A percentile compares a stretch with the other conserved stretches of the same genome.
Conservation (phyloP, 2,113 vertebrate species). For the Cephalopterus ornatus region DNA sequence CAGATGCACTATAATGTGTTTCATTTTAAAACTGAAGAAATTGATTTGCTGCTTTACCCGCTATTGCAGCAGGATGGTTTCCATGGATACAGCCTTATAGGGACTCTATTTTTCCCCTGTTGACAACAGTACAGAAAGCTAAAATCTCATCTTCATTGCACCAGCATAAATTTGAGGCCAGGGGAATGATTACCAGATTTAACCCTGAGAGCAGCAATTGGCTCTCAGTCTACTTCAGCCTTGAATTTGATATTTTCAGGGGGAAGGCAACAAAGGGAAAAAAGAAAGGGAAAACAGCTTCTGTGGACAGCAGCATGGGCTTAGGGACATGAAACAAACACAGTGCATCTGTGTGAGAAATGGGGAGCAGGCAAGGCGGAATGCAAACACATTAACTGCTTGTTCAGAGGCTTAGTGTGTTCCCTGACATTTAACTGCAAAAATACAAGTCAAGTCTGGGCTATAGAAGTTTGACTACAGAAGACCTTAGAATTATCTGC, state of each 20-base stretch:
- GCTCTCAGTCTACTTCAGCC: not conserved
- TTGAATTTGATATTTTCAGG: not conserved
- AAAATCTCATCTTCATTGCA: slow-evolving; percentile 37
- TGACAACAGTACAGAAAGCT: slow-evolving; percentile 34
- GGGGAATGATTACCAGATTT: not conserved
- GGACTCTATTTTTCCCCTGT: slow-evolving; percentile 24
- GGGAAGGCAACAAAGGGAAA: rapidly evolving
- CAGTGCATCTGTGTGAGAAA: not conserved
- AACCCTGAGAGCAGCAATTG: not conserved
- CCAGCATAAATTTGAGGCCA: slow-evolving; percentile 29
- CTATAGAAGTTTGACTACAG: not conserved
- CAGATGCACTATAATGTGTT: slow-evolving; percentile 21
- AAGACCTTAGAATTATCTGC: not conserved
- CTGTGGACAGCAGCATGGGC: not conserved
- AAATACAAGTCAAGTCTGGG: not conserved
- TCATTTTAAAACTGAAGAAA: slow-evolving; percentile 48
- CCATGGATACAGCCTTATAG: slow-evolving; percentile 63
- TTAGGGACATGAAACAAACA: not conserved
- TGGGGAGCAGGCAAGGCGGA: not conserved
- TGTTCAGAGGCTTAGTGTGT: not conserved
- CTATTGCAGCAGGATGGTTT: slow-evolving; percentile 54
- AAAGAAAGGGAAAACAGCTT: not conserved
- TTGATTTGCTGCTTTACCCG: slow-evolving; percentile 36
- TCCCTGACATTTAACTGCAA: not conserved
- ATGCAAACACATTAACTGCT: not conserved